A percentile compares a stretch with the other conserved stretches of the same genome.
Evolutionary conservation across 2,797 vertebrate genomes (phyloP).

Genomic region (Hyperoplus immaculatus): DNA sequence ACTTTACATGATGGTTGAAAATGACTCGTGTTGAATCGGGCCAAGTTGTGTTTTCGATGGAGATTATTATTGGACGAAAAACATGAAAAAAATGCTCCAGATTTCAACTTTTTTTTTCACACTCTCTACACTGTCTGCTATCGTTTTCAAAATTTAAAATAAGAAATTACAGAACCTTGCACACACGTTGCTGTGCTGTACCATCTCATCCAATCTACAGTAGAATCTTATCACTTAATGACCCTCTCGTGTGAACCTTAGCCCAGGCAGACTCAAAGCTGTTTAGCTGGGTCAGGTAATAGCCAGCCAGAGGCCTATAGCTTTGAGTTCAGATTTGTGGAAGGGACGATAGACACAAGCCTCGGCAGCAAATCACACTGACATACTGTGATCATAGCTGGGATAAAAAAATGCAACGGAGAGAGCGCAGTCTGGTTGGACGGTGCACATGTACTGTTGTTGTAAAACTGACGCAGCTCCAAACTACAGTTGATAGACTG

Average conservation of each 20-base stretch:
- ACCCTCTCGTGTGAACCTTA: not conserved
- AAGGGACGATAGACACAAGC: slow-evolving; percentile 11
- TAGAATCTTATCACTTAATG: not conserved
- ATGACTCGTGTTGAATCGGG: slow-evolving; percentile 9
- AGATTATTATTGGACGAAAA: slow-evolving; percentile 13
- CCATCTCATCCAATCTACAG: not conserved
- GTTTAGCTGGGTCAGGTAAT: not conserved
- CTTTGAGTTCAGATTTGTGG: slow-evolving; percentile 30
- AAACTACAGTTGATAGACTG: not conserved
- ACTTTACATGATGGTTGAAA: slow-evolving; percentile 3
- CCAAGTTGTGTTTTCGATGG: not conserved
- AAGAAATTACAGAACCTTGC: not conserved
- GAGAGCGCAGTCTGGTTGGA: not conserved
- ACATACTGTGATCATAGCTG: not conserved
- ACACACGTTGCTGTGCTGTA: accelerated
- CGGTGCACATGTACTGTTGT: not conserved
- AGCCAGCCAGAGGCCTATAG: slow-evolving; percentile 1
- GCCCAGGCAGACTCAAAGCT: not conserved
- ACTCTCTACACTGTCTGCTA: not conserved
- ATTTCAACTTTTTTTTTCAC: not conserved
- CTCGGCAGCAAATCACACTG: slow-evolving; percentile 31
- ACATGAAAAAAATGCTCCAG: not conserved
- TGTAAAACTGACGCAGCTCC: not conserved
- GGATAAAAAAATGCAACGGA: not conserved
- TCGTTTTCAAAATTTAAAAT: not conserved